These are phyloP conservation scores for Erebia ligea DNA, from an alignment of 2,888 invertebrate genomes.

Conservation along the genomic window DNA sequence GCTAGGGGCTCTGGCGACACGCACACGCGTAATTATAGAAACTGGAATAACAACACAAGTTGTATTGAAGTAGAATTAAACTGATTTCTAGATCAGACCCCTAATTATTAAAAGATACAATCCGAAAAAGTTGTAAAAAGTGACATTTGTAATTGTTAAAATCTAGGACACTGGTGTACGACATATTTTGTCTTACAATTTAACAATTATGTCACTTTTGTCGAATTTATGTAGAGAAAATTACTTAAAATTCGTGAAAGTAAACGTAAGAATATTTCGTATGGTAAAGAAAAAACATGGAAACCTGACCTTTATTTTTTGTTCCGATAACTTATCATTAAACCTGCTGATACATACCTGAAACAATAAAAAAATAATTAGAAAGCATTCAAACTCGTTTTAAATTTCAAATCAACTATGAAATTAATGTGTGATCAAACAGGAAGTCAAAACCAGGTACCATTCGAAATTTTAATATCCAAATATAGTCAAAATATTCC, in stretches of 20 bases:
- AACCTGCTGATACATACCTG: slow-evolving; percentile 27
- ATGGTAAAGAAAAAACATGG: neutral
- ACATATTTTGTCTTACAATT: too few species aligned
- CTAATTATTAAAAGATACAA: too few species aligned
- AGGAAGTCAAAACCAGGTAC: too few species aligned
- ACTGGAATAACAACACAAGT: slow-evolving; percentile 1
- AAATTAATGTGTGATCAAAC: too few species aligned
- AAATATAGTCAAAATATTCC: too few species aligned
- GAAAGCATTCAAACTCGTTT: neutral
- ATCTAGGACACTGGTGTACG: too few species aligned
- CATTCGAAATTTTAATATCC: too few species aligned
- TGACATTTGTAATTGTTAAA: too few species aligned
- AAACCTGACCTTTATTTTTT: neutral
- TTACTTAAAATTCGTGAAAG: too few species aligned
- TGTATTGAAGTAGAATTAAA: neutral
- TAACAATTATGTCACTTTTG: too few species aligned
- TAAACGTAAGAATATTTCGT: neutral
- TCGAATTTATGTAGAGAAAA: too few species aligned
- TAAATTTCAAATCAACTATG: neutral
- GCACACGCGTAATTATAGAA: neutral
- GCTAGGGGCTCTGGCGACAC: neutral
- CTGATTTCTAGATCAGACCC: neutral
- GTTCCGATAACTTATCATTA: neutral
- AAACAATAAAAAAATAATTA: slow-evolving; percentile 18
- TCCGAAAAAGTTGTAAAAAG: too few species aligned